phyloP scores from a whole-genome alignment of 2,888 invertebrate genomes.

The Agrotis puta region DNA sequence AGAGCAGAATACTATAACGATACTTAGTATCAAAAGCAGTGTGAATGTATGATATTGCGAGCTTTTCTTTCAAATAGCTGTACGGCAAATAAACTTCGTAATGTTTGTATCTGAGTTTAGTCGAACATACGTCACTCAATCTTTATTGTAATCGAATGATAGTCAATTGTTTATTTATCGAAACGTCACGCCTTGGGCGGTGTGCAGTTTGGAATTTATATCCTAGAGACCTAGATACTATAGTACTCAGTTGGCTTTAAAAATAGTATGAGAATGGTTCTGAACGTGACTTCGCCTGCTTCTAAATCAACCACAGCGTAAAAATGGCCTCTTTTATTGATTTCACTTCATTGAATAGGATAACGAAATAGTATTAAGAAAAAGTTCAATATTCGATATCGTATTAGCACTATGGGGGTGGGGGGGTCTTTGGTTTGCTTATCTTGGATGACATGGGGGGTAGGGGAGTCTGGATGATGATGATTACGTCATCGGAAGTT shows the following conservation, averaged over 20 bases:
- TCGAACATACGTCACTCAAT: conserved; percentile 39
- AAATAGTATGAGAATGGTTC: not conserved
- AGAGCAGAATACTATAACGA: no score
- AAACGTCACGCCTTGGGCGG: conserved; percentile 22
- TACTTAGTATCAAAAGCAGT: not conserved
- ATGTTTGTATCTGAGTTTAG: conserved; percentile 35
- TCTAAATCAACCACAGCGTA: not conserved
- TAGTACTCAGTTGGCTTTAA: not conserved
- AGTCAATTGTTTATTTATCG: conserved; percentile 41
- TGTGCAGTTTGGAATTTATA: conserved; percentile 51
- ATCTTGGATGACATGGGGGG: no score
- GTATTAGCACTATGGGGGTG: no score
- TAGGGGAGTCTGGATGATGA: no score
- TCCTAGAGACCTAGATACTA: not conserved
- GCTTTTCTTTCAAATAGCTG: conserved; percentile 19
- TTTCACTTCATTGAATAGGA: no score
- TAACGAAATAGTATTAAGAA: no score
- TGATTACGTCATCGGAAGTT: no score
- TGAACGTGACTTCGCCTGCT: not conserved
- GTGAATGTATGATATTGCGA: conserved; percentile 12
- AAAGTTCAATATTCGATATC: no score
- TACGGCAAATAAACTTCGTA: conserved; percentile 15
- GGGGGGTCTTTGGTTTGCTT: no score
- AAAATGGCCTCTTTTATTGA: no score
- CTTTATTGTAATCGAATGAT: conserved; percentile 18